Base-by-base conservation (phyloP, 2,888 invertebrate genomes). In the Dolomedes plantarius region DNA sequence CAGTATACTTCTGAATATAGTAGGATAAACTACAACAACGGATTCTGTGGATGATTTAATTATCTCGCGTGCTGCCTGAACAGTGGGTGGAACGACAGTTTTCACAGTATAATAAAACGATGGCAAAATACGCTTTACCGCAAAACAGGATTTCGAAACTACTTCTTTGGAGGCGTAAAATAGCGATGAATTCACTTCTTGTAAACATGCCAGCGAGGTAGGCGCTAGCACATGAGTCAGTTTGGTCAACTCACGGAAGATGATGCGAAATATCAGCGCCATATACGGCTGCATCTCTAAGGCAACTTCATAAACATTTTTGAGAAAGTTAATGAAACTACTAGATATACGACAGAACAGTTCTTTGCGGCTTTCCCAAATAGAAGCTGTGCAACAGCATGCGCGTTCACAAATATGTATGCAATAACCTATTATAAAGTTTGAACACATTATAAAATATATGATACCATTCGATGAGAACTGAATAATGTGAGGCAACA, bases 1-100 rank as follows among this genome's bases (percentile, higher is more conserved):
- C 0, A 67, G 19, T n/a, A 50, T 19, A 39, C 67, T 72, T 27
- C 73, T 41, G 1, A 77, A 19, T 6, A 83, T n/a, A 28, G 32
- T n/a, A 0, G 83, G 83, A 23, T 28, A 77, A 9, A 77, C 31
- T 5, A 83, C 65, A 11, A 41, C 13, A 28, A 36, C 50, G 11
- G 73, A 77, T n/a, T 46, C 72, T 16, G 72, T 83, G 1, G 77
- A 73, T 9, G 83, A 36, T 27, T 28, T 27, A 0, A 77, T 2
- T 16, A 83, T 13, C 46, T 83, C 83, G 9, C 39, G 46, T 1
- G 71, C 36, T n/a, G 83, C 83, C 19, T 39, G 7, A 27, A 77
- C 50, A 19, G 67, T 50, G 11, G 31, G 19, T 6, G 77, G 83
- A 56, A 46, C 46, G 5, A 68, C 72, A 19, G 23, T 56, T 11